These are phyloP conservation scores for Alauda arvensis DNA, from an alignment of 2,797 vertebrate genomes.

Conservation along the genomic window DNA sequence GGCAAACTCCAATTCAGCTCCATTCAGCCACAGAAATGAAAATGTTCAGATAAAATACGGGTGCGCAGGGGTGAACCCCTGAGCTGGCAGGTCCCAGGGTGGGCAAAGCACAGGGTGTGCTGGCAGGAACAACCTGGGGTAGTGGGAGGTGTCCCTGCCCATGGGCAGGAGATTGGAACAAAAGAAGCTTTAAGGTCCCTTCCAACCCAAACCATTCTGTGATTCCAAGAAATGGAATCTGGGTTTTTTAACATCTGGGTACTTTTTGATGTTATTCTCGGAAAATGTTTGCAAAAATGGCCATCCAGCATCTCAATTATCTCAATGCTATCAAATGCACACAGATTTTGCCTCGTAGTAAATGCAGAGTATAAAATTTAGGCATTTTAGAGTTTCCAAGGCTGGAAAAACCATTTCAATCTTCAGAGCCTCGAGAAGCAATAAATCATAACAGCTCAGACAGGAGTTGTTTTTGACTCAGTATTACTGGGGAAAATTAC, in stretches of 20 bases:
- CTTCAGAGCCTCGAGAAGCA: background rate
- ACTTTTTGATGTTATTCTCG: background rate
- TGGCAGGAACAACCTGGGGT: background rate
- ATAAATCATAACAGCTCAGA: background rate
- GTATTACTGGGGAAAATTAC: background rate
- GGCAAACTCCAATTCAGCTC: background rate
- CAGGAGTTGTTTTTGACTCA: background rate
- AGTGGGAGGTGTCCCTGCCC: background rate
- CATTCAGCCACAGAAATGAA: background rate
- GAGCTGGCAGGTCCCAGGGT: background rate
- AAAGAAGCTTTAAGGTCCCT: background rate
- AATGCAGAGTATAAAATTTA: background rate
- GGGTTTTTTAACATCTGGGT: background rate
- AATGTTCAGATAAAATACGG: accelerated
- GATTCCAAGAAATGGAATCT: background rate
- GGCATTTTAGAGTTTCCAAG: background rate
- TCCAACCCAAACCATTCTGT: background rate
- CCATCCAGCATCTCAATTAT: background rate
- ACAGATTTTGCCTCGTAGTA: background rate
- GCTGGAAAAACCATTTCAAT: background rate
- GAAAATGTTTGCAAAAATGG: background rate
- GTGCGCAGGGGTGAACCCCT: background rate
- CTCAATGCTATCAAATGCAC: background rate
- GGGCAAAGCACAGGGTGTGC: background rate
- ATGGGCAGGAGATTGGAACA: background rate